Percentiles rank a stretch among this genome's conserved stretches.
Conservation (phyloP, 2,888 invertebrate species). For the Aphodius sticticus region DNA sequence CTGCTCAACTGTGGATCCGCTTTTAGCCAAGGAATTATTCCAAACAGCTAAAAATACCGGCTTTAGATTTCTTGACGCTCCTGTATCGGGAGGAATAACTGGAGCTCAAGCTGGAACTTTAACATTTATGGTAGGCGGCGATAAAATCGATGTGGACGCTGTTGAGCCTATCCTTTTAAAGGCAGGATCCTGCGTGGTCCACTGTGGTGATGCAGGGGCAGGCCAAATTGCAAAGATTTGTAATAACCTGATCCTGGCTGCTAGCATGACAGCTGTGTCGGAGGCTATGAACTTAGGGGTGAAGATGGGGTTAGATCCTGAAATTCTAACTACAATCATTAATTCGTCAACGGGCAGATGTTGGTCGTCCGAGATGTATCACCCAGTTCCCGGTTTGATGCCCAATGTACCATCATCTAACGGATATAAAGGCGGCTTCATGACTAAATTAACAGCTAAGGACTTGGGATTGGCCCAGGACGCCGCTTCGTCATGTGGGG, state of each 20-base stretch:
- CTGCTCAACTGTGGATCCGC: slow-evolving; percentile 95
- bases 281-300: slow-evolving; percentile 97
- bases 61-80: slow-evolving; percentile 88
- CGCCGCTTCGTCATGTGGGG: slow-evolving; percentile 79
- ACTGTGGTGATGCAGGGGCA: slow-evolving; percentile 89
- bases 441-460: slow-evolving; percentile 88
- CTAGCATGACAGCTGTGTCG: slow-evolving; percentile 91
- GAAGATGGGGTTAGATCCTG: slow-evolving; percentile 90
- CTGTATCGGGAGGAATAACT: slow-evolving; percentile 96
- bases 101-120: slow-evolving; percentile 92
- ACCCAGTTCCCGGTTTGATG: slow-evolving; percentile 93
- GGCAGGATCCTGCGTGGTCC: slow-evolving; percentile 93
- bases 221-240: slow-evolving; percentile 97
- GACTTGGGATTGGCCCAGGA: slow-evolving; percentile 93
- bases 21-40: slow-evolving; percentile 79
- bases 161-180: slow-evolving; percentile 75
- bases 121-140: slow-evolving; percentile 97
- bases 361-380: slow-evolving; percentile 97
- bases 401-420: slow-evolving; percentile 88
- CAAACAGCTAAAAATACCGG: slow-evolving; percentile 71
- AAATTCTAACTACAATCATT: slow-evolving; percentile 85
- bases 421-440: slow-evolving; percentile 86
- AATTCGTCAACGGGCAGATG: slow-evolving; percentile 96
- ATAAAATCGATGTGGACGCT: slow-evolving; percentile 71
- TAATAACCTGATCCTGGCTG: slow-evolving; percentile 94